Base-by-base conservation (phyloP, 1,140 invertebrate species). In the Pissodes strobi region DNA sequence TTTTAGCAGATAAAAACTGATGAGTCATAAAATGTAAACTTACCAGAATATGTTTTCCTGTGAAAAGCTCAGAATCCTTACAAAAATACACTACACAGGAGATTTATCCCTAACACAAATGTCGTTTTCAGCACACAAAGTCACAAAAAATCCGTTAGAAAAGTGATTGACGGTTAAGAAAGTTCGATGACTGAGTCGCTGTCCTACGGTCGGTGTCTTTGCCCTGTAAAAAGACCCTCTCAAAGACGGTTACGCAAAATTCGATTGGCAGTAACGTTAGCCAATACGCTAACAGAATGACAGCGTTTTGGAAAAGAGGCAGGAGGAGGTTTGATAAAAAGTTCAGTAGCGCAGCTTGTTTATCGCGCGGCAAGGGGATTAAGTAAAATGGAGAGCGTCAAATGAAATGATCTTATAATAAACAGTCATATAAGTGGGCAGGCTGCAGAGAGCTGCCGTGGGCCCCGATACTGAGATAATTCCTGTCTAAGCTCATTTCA, bases 171-270 rank as follows among this genome's bases (percentile, higher is more conserved):
- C 30, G 51, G 13, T 39, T 22, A 41, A 56, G 53, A 56, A 56
- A 56, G 53, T 27, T 21, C 53, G 53, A 21, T 56, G 22, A 56
- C 53, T 41, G 34, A 56, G 27, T 9, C 12, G 15, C 10, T 6
- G 8, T 12, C 38, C 9, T 13, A 8, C 45, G 45, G 64, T 66
- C 63, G 61, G 64, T 70, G 66, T 72, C 68, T 69, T 72, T 72
- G 67, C 68, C 70, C 68, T 67, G 63, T 69, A 72, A 72, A 68
- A 70, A 64, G 68, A 72, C 70, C 70, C 70, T 72, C 68, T 69
- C 62, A 63, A 19, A 51, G 62, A 67, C 64, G 69, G 64, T 55
- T 64, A 46, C 21, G 69, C 56, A 57, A 63, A 58, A 52, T 23
- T 17, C 23, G 60, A 39, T 60, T 60, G 64, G 69, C 67, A 71